Evolutionary conservation across 2,113 vertebrate genomes (phyloP).

Genomic region (Symphodus melops): DNA sequence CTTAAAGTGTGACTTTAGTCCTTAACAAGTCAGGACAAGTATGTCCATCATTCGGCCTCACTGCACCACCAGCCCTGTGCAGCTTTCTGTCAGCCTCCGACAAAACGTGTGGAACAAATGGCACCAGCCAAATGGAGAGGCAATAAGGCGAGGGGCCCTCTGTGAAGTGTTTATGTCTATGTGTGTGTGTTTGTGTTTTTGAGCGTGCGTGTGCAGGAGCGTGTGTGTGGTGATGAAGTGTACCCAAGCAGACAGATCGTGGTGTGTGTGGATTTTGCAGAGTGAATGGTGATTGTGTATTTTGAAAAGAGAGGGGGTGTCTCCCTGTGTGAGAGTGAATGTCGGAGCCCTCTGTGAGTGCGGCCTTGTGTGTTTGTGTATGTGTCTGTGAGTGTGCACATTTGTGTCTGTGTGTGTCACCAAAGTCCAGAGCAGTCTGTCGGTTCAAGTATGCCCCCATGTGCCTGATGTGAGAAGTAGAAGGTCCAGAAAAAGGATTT

Average conservation of each 20-base stretch:
- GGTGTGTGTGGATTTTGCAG: slow-evolving; percentile 79
- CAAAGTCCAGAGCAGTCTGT: slow-evolving; percentile 48
- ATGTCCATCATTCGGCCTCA: slow-evolving; percentile 48
- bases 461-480: slow-evolving; percentile 72
- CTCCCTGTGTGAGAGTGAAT: slow-evolving; percentile 65
- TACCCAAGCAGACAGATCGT: slow-evolving; percentile 72
- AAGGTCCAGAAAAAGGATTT: slow-evolving; percentile 9
- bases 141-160: slow-evolving; percentile 64
- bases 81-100: slow-evolving; percentile 48
- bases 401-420: slow-evolving; percentile 40
- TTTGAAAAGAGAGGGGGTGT: slow-evolving; percentile 72
- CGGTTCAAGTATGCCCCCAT: slow-evolving; percentile 81
- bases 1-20: slow-evolving; percentile 12
- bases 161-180: slow-evolving; percentile 53
- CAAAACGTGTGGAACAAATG: slow-evolving; percentile 73
- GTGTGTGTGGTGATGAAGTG: slow-evolving; percentile 69
- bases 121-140: slow-evolving; percentile 72
- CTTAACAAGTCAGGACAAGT: slow-evolving; percentile 39
- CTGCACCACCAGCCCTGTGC: slow-evolving; percentile 54
- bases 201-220: slow-evolving; percentile 5
- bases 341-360: slow-evolving; percentile 55
- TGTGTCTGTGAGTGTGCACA: slow-evolving; percentile 15
- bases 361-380: slow-evolving; percentile 40
- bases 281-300: slow-evolving; percentile 78
- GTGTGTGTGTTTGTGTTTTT: slow-evolving; percentile 31